Base-by-base conservation (phyloP, 2,888 invertebrate genomes). In the Terebella lapidaria region DNA sequence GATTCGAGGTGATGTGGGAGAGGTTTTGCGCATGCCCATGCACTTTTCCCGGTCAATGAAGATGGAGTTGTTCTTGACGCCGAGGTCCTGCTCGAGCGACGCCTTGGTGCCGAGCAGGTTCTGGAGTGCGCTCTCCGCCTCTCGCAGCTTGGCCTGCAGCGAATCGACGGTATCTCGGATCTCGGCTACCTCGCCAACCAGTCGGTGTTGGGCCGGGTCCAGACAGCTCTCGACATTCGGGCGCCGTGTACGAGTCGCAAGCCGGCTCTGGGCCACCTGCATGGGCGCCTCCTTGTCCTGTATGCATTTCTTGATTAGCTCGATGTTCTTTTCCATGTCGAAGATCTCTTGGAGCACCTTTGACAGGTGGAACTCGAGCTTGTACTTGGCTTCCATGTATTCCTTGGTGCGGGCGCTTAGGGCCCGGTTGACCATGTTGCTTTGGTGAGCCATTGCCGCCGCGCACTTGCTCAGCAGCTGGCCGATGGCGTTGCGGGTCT, bases 11-110 rank as follows among this genome's bases (percentile, higher is more conserved):
- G 77, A 71, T 76, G 79, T 78, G 58, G 94, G 94, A 84, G 93
- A 95, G 10, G 93, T 90, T 64, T 93, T 86, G 54, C 95, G 84
- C 74, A 94, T 85, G 2, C 94, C 92, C 85, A 92, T 88, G 81
- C 94, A 94, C 83, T 94, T 94, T 82, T 95, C 95, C 63, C 93
- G 85, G 83, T 95, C 94, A 67, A 95, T 92, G 81, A 94, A 94
- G 66, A 94, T 83, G 15, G 92, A 88, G 77, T 92, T 92, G 69
- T 89, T 87, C 84, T 95, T 95, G 77, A 88, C 85, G 64, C 88
- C 86, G 57, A 92, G 83, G 81, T 95, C 94, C 47, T 89, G 87
- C 83, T 95, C 94, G 54, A 95, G 84, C 55, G 86, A 86, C 1
- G 91, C 87, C 72, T 91, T 86, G 15, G 90, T 91, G 72, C 90